phyloP scores from a whole-genome alignment of 2,888 invertebrate species.

The Galerucella pusilla region DNA sequence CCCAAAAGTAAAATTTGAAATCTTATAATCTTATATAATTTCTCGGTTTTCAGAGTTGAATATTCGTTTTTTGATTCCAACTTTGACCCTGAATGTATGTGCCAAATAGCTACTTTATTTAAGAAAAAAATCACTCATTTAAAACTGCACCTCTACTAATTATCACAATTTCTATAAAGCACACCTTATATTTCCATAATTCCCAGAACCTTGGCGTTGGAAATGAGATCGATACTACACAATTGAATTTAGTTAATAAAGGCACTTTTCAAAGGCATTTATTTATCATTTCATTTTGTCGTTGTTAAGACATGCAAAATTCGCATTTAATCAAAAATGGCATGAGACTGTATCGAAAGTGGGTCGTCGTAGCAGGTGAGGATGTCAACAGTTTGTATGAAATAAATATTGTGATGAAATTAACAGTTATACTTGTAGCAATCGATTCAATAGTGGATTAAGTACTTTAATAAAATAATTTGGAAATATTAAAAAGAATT shows the following conservation, averaged over 20 bases:
- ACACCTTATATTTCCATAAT: neutral
- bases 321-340: slow-evolving; percentile 13
- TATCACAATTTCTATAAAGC: neutral
- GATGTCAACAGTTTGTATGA: neutral
- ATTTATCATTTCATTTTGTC: slow-evolving; percentile 23
- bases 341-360: slow-evolving; percentile 11
- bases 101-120: too few species aligned
- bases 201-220: slow-evolving; percentile 24
- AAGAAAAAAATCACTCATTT: too few species aligned
- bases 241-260: slow-evolving; percentile 28
- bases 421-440: neutral
- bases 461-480: neutral
- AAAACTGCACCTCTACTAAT: too few species aligned
- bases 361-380: neutral
- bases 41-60: too few species aligned
- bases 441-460: neutral
- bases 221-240: slow-evolving; percentile 24
- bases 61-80: too few species aligned
- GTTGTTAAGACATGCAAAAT: slow-evolving; percentile 24
- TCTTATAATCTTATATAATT: too few species aligned
- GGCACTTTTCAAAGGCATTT: slow-evolving; percentile 16
- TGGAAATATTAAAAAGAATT: neutral
- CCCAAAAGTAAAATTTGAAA: too few species aligned
- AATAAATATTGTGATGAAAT: neutral
- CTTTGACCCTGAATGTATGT: too few species aligned